Evolutionary conservation across 1,140 invertebrate genomes (phyloP).

Genomic region (Monomorium pharaonis): DNA sequence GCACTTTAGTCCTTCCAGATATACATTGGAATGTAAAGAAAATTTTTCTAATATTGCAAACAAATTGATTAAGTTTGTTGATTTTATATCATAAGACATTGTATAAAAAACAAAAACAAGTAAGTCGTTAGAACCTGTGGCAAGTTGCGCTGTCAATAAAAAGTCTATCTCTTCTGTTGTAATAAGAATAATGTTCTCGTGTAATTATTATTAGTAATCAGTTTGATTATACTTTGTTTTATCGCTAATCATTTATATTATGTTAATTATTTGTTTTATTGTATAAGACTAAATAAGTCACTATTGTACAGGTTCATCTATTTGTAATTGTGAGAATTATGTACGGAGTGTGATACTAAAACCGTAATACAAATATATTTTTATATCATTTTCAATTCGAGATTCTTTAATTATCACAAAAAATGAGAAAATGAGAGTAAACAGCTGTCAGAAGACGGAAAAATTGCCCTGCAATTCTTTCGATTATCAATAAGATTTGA

Average conservation of each 20-base stretch:
- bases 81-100: conserved; percentile 9
- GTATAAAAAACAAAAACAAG: conserved; percentile 26
- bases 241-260: neutral
- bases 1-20: conserved; percentile 65
- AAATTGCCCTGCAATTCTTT: neutral
- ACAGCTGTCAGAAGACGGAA: neutral
- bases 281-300: neutral
- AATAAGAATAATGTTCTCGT: conserved; percentile 6
- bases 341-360: neutral
- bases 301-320: neutral
- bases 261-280: conserved; percentile 5
- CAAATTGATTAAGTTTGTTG: conserved; percentile 3
- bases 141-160: neutral
- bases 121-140: conserved; percentile 7
- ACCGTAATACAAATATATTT: neutral
- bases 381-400: neutral
- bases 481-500: conserved; percentile 37
- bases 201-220: conserved; percentile 5
- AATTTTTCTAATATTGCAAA: neutral
- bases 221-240: conserved; percentile 35
- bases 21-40: conserved; percentile 58
- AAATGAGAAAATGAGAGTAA: neutral
- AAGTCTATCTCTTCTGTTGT: neutral
- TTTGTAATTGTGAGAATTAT: neutral
- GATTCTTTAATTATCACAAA: conserved; percentile 16